These are phyloP conservation scores for Polydrusus tereticollis DNA, from an alignment of 2,888 invertebrate species.

Conservation along the genomic window DNA sequence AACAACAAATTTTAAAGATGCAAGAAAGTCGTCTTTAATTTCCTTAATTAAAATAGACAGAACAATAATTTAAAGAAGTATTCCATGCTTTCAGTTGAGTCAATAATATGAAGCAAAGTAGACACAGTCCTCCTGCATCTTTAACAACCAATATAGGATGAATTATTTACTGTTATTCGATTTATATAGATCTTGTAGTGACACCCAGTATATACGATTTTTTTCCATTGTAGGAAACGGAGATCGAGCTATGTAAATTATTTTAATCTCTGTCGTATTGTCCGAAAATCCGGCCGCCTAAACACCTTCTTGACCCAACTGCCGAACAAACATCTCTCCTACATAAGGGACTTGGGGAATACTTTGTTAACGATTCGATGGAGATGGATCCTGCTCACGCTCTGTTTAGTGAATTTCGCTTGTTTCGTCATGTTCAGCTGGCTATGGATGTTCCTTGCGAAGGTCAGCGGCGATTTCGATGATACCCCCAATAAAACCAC, in stretches of 20 bases:
- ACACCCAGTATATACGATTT: too few relatives aligned
- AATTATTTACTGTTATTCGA: too few relatives aligned
- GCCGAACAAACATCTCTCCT: conserved; percentile 57
- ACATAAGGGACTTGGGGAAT: conserved; percentile 71
- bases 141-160: too few relatives aligned
- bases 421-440: conserved; percentile 56
- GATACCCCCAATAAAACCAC: conserved; percentile 24
- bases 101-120: too few relatives aligned
- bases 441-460: conserved; percentile 57
- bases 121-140: too few relatives aligned
- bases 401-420: conserved; percentile 58
- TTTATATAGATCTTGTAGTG: too few relatives aligned
- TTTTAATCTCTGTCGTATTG: conserved; percentile 53
- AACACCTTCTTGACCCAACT: conserved; percentile 56
- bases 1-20: too few relatives aligned
- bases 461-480: conserved; percentile 56
- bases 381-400: conserved; percentile 75
- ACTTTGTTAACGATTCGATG: conserved; percentile 80
- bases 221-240: conserved; percentile 45
- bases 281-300: conserved; percentile 57
- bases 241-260: conserved; percentile 49
- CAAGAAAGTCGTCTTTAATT: too few relatives aligned
- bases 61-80: too few relatives aligned
- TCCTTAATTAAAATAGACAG: too few relatives aligned
- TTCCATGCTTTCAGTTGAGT: too few relatives aligned